Percentiles rank a stretch among this genome's conserved stretches.
phyloP scores from a whole-genome alignment of 2,888 invertebrate species.

The Aphodius sticticus region DNA sequence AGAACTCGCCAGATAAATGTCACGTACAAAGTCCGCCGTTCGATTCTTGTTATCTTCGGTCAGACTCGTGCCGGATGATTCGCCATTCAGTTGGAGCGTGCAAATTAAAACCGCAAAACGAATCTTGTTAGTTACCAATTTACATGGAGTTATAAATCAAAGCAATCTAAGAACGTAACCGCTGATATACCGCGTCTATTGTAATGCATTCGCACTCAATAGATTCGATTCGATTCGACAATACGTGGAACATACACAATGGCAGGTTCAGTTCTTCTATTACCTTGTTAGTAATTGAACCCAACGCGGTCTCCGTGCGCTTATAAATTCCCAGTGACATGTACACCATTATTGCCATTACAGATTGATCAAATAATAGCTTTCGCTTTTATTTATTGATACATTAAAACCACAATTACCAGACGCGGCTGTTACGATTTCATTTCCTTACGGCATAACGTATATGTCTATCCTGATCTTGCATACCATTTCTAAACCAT shows the following conservation, averaged over 20 bases:
- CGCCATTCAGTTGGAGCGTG: not conserved
- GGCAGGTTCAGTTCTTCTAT: constrained; percentile 9
- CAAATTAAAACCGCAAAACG: constrained; percentile 4
- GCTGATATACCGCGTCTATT: not conserved
- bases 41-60: not conserved
- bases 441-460: not conserved
- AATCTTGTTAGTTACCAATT: not conserved
- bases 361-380: constrained; percentile 24
- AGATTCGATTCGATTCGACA: constrained; percentile 14
- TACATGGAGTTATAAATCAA: not conserved
- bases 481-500: constrained; percentile 4
- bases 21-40: not conserved
- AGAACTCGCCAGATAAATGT: not conserved
- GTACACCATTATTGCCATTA: constrained; percentile 12
- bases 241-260: constrained; percentile 15
- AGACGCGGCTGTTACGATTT: not conserved
- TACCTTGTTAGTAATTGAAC: constrained; percentile 15
- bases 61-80: not conserved
- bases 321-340: constrained; percentile 19
- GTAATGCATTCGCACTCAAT: not conserved
- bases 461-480: not conserved
- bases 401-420: not conserved
- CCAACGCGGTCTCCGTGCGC: not conserved
- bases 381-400: constrained; percentile 20
- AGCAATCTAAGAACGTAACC: not conserved